Conservation (phyloP, 2,888 invertebrate genomes). For the Phlogophora meticulosa region DNA sequence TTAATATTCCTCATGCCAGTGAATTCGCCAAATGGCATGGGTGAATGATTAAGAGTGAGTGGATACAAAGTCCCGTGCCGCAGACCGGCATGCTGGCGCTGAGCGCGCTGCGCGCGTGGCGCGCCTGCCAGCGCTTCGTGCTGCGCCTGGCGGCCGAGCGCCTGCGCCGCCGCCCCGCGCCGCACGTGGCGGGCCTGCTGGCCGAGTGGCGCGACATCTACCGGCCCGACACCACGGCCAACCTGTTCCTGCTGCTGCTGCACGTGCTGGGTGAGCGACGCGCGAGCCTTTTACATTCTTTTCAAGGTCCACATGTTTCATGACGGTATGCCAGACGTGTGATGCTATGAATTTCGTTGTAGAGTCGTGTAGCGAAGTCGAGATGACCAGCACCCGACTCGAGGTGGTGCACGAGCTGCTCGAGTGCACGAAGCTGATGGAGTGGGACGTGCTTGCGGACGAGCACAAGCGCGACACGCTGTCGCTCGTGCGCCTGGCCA, state of each 20-base stretch:
- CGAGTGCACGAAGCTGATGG: slow-evolving; percentile 35
- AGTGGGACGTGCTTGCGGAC: slow-evolving; percentile 40
- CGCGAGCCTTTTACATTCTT: neutral
- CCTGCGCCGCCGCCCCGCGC: slow-evolving; percentile 71
- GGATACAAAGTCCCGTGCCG: too few species aligned
- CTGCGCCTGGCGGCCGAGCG: slow-evolving; percentile 69
- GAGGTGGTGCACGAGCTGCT: slow-evolving; percentile 50
- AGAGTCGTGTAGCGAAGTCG: slow-evolving; percentile 34
- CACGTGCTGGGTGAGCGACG: slow-evolving; percentile 74
- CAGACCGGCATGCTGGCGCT: slow-evolving; percentile 79
- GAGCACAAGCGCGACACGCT: slow-evolving; percentile 35
- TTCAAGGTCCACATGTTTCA: too few species aligned
- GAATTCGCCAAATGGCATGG: too few species aligned
- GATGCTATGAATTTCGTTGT: neutral
- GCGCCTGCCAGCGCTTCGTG: slow-evolving; percentile 81
- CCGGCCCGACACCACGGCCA: slow-evolving; percentile 91
- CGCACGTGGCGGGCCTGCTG: slow-evolving; percentile 83
- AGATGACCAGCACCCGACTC: slow-evolving; percentile 48
- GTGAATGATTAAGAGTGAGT: too few species aligned
- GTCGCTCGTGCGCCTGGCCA: neutral
- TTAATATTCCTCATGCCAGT: too few species aligned
- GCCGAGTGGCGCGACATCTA: slow-evolving; percentile 96
- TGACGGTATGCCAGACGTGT: too few species aligned
- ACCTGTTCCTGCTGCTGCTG: slow-evolving; percentile 84
- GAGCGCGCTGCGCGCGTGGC: slow-evolving; percentile 88